These are phyloP conservation scores for Mesoclemmys tuberculata DNA, from an alignment of 2,113 vertebrate genomes.

Conservation along the genomic window DNA sequence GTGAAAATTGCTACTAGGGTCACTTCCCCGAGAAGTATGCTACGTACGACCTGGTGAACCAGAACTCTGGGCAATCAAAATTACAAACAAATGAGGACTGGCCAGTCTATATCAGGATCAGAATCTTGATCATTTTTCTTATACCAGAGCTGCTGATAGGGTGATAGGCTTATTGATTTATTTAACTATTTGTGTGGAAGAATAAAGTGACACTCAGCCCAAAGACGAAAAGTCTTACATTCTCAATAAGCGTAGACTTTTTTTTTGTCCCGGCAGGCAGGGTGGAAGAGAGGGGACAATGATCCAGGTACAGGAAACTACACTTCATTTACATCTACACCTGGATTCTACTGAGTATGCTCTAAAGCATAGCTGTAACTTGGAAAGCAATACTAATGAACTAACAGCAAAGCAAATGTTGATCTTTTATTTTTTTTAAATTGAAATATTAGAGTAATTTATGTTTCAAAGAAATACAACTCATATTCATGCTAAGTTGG, in stretches of 20 bases:
- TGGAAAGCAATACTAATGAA: slow-evolving; percentile 27
- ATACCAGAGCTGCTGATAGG: slow-evolving; percentile 63
- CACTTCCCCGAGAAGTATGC: not conserved
- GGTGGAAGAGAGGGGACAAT: not conserved
- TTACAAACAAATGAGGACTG: slow-evolving; percentile 37
- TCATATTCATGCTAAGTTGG: slow-evolving; percentile 98
- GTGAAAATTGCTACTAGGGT: not conserved
- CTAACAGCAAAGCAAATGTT: slow-evolving; percentile 28
- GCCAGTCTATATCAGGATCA: slow-evolving; percentile 28
- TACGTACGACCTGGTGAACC: not conserved
- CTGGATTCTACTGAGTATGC: slow-evolving; percentile 32
- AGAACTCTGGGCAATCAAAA: not conserved
- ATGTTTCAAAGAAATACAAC: slow-evolving; percentile 71
- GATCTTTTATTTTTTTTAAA: slow-evolving; percentile 22
- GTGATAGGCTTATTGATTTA: slow-evolving; percentile 53
- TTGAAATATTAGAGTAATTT: slow-evolving; percentile 39
- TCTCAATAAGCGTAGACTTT: slow-evolving; percentile 14
- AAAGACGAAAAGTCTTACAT: slow-evolving; percentile 60
- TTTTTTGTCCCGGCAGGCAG: not conserved
- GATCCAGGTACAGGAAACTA: slow-evolving; percentile 23
- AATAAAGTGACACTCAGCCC: slow-evolving; percentile 69
- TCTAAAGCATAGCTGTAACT: not conserved
- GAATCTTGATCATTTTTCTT: slow-evolving; percentile 54
- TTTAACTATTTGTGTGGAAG: slow-evolving; percentile 21
- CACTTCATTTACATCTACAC: slow-evolving; percentile 50